phyloP scores from a whole-genome alignment of 2,113 vertebrate species.

The Corythornis madagascariensis region DNA sequence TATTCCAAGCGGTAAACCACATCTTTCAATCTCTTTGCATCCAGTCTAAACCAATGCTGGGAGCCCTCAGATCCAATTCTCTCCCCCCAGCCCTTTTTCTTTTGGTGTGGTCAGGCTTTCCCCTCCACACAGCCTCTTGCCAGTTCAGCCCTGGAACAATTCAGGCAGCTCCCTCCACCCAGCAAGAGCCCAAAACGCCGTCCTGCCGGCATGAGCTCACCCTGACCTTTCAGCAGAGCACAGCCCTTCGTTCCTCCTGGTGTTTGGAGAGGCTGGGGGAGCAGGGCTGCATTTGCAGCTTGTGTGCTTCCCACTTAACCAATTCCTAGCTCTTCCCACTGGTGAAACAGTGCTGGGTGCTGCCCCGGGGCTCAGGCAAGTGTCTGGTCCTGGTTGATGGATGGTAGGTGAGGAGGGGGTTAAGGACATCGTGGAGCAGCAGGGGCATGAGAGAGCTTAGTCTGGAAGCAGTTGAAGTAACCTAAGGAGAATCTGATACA shows the following conservation, averaged over 20 bases:
- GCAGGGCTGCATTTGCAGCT: conserved; percentile 20
- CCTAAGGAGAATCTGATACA: conserved; percentile 64
- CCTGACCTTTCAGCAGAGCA: conserved; percentile 36
- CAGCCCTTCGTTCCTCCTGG: not conserved
- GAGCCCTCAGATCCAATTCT: not conserved
- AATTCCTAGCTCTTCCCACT: not conserved
- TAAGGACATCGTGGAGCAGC: not conserved
- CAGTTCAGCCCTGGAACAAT: conserved; percentile 37
- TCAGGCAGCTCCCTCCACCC: conserved; percentile 54
- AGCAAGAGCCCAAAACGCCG: conserved; percentile 38
- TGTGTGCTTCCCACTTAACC: not conserved
- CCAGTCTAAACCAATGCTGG: not conserved
- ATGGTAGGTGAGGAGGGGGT: conserved; percentile 31
- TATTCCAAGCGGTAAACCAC: conserved; percentile 27
- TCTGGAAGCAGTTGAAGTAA: conserved; percentile 67
- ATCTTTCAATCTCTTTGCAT: conserved; percentile 26
- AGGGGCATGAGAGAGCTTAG: not conserved
- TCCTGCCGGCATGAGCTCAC: conserved; percentile 40
- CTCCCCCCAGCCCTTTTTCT: not conserved
- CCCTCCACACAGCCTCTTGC: not conserved
- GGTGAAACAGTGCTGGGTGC: not conserved
- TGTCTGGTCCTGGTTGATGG: not conserved
- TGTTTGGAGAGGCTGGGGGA: not conserved
- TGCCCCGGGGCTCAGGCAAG: not conserved
- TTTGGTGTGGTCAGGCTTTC: conserved; percentile 27